Evolutionary conservation across 2,113 vertebrate species (phyloP).

Genomic region (Phalacrocorax pelagicus): DNA sequence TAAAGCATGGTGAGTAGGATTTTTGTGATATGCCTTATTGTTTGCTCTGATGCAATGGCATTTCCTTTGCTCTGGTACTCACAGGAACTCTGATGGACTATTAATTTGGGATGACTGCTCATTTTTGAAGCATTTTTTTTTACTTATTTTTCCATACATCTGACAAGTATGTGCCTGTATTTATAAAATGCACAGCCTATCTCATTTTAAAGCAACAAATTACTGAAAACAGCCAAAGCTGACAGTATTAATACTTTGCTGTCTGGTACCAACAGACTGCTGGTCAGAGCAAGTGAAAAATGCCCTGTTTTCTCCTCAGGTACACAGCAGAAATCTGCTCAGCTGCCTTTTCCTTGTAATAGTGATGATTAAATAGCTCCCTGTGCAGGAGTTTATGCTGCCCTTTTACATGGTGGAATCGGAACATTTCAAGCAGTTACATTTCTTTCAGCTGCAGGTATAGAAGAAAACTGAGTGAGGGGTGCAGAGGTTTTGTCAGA

Average conservation of each 20-base stretch:
- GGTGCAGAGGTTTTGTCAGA: slow-evolving; percentile 12
- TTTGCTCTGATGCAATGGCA: neutral
- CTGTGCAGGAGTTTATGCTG: neutral
- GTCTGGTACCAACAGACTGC: slow-evolving; percentile 34
- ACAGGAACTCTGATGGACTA: neutral
- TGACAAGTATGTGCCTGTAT: neutral
- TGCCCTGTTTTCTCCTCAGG: neutral
- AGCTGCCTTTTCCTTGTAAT: neutral
- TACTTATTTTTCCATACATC: neutral
- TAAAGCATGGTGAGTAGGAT: slow-evolving; percentile 57
- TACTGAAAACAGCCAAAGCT: neutral
- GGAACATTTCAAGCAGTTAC: neutral
- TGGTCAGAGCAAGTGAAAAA: neutral
- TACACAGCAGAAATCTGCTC: slow-evolving; percentile 9
- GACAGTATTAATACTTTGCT: slow-evolving; percentile 8
- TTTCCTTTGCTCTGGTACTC: neutral
- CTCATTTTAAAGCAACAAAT: neutral
- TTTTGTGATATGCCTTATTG: slow-evolving; percentile 4
- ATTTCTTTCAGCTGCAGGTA: neutral
- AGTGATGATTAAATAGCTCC: neutral
- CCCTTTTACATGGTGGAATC: neutral
- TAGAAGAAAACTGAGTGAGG: neutral
- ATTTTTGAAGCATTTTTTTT: neutral
- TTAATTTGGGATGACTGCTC: slow-evolving; percentile 26
- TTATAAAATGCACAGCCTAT: neutral